Conservation (phyloP, 1,140 invertebrate genomes). For the Tetramorium simillimum region DNA sequence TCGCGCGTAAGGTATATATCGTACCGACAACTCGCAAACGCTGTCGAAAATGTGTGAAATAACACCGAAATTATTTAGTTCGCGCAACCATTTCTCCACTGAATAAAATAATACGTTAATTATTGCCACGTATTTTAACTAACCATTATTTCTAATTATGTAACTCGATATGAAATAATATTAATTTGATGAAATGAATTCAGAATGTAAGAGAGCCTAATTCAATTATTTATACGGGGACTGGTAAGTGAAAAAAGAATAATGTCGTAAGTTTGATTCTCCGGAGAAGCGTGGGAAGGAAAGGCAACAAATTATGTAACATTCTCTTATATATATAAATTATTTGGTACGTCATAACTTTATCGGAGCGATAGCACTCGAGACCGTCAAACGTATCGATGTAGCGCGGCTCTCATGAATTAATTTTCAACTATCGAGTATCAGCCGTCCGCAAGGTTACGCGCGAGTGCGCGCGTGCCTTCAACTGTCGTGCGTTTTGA, state of each 20-base stretch:
- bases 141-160: not conserved
- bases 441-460: slow-evolving; percentile 40
- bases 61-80: not conserved
- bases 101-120: not conserved
- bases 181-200: not conserved
- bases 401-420: slow-evolving; percentile 45
- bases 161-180: not conserved
- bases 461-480: slow-evolving; percentile 26
- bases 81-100: not conserved
- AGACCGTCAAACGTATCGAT: slow-evolving; percentile 43
- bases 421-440: slow-evolving; percentile 50
- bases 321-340: not conserved
- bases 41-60: not conserved
- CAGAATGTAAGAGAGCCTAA: not conserved
- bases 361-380: not conserved
- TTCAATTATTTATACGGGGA: not conserved
- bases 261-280: not conserved
- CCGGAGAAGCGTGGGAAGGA: not conserved
- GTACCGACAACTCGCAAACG: not conserved
- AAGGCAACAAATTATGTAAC: not conserved
- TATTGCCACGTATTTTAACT: not conserved
- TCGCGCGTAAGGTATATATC: slow-evolving; percentile 22
- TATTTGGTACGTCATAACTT: slow-evolving; percentile 18
- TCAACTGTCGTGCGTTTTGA: slow-evolving; percentile 57
- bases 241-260: not conserved